Evolutionary conservation across 2,113 vertebrate species (phyloP).

Genomic region (Scophthalmus maximus): DNA sequence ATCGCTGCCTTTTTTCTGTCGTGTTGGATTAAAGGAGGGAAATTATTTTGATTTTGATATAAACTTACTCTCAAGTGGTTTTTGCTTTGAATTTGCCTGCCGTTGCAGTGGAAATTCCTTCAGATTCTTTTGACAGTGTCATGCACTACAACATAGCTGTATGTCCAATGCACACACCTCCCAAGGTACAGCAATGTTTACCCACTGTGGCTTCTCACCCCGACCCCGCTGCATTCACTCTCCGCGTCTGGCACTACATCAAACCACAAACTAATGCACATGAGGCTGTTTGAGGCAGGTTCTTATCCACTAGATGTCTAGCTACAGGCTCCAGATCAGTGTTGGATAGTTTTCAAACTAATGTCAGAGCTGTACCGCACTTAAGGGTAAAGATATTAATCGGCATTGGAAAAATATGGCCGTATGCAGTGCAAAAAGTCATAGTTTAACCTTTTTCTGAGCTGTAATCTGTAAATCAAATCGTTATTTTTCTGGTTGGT

Average conservation of each 20-base stretch:
- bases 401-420: neutral
- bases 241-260: slow-evolving; percentile 60
- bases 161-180: slow-evolving; percentile 43
- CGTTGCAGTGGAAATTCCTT: neutral
- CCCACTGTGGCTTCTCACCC: slow-evolving; percentile 67
- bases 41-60: neutral
- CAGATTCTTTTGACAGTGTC: neutral
- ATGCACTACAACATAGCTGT: neutral
- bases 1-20: too few species aligned
- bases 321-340: neutral
- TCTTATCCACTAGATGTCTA: slow-evolving; percentile 4
- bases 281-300: slow-evolving; percentile 23
- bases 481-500: neutral
- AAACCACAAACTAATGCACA: slow-evolving; percentile 68
- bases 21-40: neutral
- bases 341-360: neutral
- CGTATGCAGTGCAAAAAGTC: neutral
- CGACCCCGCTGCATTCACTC: slow-evolving; percentile 47
- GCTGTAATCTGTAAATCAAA: neutral
- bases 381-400: neutral
- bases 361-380: neutral
- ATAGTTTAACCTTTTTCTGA: neutral
- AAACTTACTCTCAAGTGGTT: neutral
- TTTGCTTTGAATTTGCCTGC: neutral
- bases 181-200: slow-evolving; percentile 59